Evolutionary conservation across 2,888 invertebrate species (phyloP).

Genomic region (Apamea anceps): DNA sequence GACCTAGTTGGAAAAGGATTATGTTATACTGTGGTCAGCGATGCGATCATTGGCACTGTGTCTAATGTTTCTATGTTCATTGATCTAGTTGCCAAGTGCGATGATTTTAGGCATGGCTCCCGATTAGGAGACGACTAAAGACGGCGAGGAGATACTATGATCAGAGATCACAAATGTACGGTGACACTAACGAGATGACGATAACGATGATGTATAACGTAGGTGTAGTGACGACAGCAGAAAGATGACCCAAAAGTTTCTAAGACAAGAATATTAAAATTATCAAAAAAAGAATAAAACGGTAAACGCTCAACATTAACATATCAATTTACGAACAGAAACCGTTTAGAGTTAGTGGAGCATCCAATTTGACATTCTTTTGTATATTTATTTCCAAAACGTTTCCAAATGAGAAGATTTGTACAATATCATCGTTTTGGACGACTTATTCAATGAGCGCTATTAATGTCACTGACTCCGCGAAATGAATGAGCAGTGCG

Average conservation of each 20-base stretch:
- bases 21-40: constrained; percentile 23
- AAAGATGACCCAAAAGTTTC: neutral
- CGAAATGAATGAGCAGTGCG: constrained; percentile 57
- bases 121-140: neutral
- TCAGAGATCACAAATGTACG: neutral
- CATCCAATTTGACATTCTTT: constrained; percentile 40
- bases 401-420: constrained; percentile 45
- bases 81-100: constrained; percentile 29
- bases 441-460: constrained; percentile 36
- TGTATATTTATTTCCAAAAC: constrained; percentile 11
- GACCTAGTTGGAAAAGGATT: constrained; percentile 46
- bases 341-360: constrained; percentile 17
- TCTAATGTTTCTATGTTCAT: constrained; percentile 12
- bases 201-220: neutral
- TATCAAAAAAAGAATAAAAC: neutral
- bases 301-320: constrained; percentile 28
- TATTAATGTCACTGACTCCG: constrained; percentile 63
- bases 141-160: neutral
- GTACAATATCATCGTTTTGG: constrained; percentile 25
- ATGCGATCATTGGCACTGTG: constrained; percentile 21
- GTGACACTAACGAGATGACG: neutral
- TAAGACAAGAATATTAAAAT: constrained; percentile 1
- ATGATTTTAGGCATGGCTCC: constrained; percentile 1
- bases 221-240: neutral
- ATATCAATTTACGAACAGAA: constrained; percentile 36